Evolutionary conservation across 2,113 vertebrate genomes (phyloP), one percentile per base, ranked within the genome.

Genomic region (Hucho hucho): DNA sequence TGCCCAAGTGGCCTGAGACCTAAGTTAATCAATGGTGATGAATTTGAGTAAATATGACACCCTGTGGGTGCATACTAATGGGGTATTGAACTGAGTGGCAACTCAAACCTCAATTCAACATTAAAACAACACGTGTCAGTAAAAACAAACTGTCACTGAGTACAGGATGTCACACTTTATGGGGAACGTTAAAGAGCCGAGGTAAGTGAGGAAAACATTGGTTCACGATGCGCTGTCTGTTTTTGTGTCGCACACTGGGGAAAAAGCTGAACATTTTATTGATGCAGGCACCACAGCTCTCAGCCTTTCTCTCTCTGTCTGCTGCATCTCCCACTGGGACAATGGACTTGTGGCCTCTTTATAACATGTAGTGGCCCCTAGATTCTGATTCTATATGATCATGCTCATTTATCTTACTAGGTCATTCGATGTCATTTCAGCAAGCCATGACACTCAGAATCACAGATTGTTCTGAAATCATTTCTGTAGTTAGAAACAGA

Each of bases 1-100:
- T 69, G 56, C 82, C 79, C 81, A 61, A 69, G 43, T 79, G 20
- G 53, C 59, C 65, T 61, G 32, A 53, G 71, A 76, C 59, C 76
- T 7, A 11, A 22, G n/a, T 61, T 7, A 61, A 67, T 77, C 69
- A 82, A 79, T 74, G 72, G 58, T 84, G 13, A 69, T 83, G 81
- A 71, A 79, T 82, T 53, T 6, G 69, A 77, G 3, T 74, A 67
- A 37, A 63, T 43, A 61, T 37, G 72, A 61, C 6, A 64, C 16
- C 1, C 63, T 63, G 73, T 16, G 12, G 16, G 49, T 53, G 16
- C 75, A 61, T 61, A 61, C 58, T 22, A 61, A n/a, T 22, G 9
- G n/a, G 22, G 2, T 22, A 61, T 24, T n/a, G 20, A n/a, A 61
- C 20, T 22, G n/a, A 24, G 18, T 61, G 24, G 58, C 18, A 61